Evolutionary conservation across 2,888 invertebrate genomes (phyloP), one percentile per base, ranked within the genome.

Genomic region (Apamea monoglypha): DNA sequence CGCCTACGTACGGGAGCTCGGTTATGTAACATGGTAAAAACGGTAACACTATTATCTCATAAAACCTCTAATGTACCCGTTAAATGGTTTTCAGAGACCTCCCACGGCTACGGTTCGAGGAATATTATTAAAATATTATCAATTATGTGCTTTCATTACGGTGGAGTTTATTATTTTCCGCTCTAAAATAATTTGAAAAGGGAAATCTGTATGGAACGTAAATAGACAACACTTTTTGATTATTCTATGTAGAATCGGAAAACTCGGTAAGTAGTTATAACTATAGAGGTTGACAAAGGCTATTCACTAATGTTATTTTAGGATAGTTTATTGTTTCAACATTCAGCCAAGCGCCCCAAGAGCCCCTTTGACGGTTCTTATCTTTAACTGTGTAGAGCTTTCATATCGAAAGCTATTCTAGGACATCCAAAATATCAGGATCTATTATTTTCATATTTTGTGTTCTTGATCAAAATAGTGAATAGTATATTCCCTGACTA

Each of bases 321-420:
- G 84, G 81, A 78, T 71, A 78, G 84, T 81, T 84, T 83, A 81
- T 84, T 81, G 78, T 83, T 84, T 83, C 47, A 81, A 84, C 61
- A 79, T 67, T 84, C 67, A 69, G 63, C 36, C 56, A 83, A 83
- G 83, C 29, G 18, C 36, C 29, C 47, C 14, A 70, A 83, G 53
- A 78, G 53, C 53, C 61, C 50, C 79, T 71, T 63, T 61, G 53
- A 67, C 53, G 47, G 67, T 71, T 70, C 59, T 78, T 59, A 61
- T 67, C 61, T 82, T 56, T 47, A 68, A 68, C 77, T 44, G 44
- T 61, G 76, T 67, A 67, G 53, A 50, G 21, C 61, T 59, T 84
- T 61, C 53, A 64, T 36, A 73, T 64, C 47, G 56, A 82, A 74
- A 74, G 64, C 47, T 64, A 64, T 64, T 79, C 14, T 44, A 61